These are phyloP conservation scores for Zaprionus africanus DNA, from an alignment of 1,140 invertebrate species.

Conservation along the genomic window DNA sequence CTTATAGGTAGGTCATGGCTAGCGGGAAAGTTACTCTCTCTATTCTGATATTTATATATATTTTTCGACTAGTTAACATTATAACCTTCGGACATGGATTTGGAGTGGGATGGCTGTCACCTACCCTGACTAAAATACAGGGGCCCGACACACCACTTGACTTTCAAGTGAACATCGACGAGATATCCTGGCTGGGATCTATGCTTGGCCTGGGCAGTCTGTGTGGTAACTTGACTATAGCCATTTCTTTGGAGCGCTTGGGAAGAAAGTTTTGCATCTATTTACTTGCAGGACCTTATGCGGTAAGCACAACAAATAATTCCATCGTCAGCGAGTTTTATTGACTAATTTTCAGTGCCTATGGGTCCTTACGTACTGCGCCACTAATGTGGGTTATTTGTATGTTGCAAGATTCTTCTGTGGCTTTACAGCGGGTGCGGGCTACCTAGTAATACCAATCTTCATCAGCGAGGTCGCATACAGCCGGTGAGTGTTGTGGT, in stretches of 20 bases:
- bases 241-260: slow-evolving; percentile 76
- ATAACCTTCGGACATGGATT: slow-evolving; percentile 85
- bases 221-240: slow-evolving; percentile 76
- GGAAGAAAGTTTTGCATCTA: slow-evolving; percentile 85
- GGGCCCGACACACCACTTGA: slow-evolving; percentile 56
- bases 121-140: slow-evolving; percentile 69
- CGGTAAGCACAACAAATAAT: slow-evolving; percentile 53
- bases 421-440: slow-evolving; percentile 83
- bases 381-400: slow-evolving; percentile 69
- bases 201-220: slow-evolving; percentile 74
- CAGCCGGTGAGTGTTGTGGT: slow-evolving; percentile 41
- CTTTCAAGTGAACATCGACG: slow-evolving; percentile 59
- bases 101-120: slow-evolving; percentile 85
- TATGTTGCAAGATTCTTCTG: slow-evolving; percentile 83
- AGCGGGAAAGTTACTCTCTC: neutral
- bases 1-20: slow-evolving; percentile 54
- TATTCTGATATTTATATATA: neutral
- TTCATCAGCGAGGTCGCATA: slow-evolving; percentile 84
- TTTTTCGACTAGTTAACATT: slow-evolving; percentile 73
- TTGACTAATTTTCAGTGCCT: slow-evolving; percentile 45
- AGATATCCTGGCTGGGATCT: slow-evolving; percentile 83
- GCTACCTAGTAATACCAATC: slow-evolving; percentile 82
- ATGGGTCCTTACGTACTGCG: slow-evolving; percentile 83
- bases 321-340: neutral
- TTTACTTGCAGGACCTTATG: slow-evolving; percentile 77